Percentiles rank a stretch among this genome's conserved stretches.
Conservation (phyloP, 2,113 vertebrate genomes). For the Desmodus rotundus region DNA sequence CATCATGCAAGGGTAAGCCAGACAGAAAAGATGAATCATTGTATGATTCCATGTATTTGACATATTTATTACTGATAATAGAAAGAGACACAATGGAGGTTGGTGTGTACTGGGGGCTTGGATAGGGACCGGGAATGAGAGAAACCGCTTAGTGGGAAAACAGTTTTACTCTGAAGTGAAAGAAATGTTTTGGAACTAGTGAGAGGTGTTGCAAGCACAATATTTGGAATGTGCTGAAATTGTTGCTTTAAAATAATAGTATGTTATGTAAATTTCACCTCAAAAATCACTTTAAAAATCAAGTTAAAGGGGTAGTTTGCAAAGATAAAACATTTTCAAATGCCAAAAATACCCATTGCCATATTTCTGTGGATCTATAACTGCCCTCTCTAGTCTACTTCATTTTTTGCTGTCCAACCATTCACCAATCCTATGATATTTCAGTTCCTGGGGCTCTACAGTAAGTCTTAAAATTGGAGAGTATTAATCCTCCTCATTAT, state of each 20-base stretch:
- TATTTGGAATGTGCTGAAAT: neutral
- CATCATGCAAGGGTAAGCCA: neutral
- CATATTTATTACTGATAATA: too few relatives aligned
- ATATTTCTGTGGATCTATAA: neutral
- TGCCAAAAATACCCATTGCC: neutral
- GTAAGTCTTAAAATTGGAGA: neutral
- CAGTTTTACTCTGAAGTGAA: neutral
- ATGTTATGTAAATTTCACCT: neutral
- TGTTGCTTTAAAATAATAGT: neutral
- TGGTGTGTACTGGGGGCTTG: neutral
- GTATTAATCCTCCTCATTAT: neutral
- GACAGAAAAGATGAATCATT: neutral
- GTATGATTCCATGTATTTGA: neutral
- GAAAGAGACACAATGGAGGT: too few relatives aligned
- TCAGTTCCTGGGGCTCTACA: neutral
- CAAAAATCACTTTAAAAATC: neutral
- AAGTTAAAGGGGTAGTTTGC: neutral
- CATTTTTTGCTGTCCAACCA: neutral
- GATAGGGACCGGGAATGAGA: too few relatives aligned
- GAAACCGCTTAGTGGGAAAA: neutral
- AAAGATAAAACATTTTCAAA: neutral
- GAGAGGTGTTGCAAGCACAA: neutral
- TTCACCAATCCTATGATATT: neutral
- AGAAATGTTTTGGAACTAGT: neutral
- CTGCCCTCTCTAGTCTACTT: neutral